These are phyloP conservation scores for Riptortus pedestris DNA, from an alignment of 1,140 invertebrate species.

Conservation along the genomic window DNA sequence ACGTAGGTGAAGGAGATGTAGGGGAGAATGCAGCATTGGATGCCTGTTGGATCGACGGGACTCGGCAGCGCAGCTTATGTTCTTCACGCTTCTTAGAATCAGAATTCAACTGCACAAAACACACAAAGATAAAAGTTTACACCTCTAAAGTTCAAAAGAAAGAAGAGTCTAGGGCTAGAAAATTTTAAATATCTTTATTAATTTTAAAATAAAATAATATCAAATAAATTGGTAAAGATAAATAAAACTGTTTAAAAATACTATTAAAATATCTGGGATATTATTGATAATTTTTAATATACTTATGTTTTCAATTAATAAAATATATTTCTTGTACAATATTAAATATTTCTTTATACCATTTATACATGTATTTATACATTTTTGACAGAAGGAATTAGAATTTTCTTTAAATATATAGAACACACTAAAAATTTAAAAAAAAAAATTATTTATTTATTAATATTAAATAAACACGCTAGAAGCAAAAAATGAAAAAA, in stretches of 20 bases:
- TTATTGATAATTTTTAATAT: conserved; percentile 4
- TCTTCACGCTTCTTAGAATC: conserved; percentile 27
- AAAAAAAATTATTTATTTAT: too few species aligned
- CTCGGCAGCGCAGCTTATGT: conserved; percentile 23
- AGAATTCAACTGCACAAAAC: conserved; percentile 13
- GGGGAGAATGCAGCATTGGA: background rate
- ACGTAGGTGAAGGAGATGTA: background rate
- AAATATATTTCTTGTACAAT: background rate
- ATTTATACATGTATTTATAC: background rate
- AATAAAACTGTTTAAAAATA: too few species aligned
- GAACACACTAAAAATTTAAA: too few species aligned
- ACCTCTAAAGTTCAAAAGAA: background rate
- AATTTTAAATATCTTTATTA: too few species aligned
- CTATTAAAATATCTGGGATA: too few species aligned
- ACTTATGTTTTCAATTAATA: background rate
- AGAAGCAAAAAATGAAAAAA: too few species aligned
- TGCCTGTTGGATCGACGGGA: conserved; percentile 6
- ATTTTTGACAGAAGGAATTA: too few species aligned
- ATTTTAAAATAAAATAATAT: too few species aligned
- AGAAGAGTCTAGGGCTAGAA: background rate
- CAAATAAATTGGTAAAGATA: too few species aligned
- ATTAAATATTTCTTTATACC: too few species aligned
- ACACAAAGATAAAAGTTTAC: background rate
- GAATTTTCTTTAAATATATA: too few species aligned
- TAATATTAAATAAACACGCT: too few species aligned